Base-by-base conservation (phyloP, 2,888 invertebrate genomes). In the Xestia ashworthii region DNA sequence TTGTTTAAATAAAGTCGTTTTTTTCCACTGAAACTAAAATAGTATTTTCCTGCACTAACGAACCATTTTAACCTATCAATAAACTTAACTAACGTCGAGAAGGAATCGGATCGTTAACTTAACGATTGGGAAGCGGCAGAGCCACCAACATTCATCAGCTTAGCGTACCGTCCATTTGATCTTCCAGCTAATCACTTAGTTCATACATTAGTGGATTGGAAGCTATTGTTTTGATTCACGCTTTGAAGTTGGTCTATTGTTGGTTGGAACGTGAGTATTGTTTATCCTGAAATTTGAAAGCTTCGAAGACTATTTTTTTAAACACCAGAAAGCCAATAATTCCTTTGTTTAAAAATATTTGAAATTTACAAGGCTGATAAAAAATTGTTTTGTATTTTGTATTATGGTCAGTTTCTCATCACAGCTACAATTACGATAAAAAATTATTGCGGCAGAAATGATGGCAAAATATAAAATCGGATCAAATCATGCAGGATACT, bases 161-260 rank as follows among this genome's bases (percentile, higher is more conserved):
- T 65, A 86, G 53, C 62, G 48, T 48, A 14, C 41, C 58, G 50
- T 66, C 50, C 48, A 60, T 70, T 70, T 68, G 53, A 78, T 78
- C 84, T 67, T 73, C 25, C 60, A 48, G 38, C 69, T 86, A 86
- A 83, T 83, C 64, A 86, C 66, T 83, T 73, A 78, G 58, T 58
- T 76, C 68, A 53, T n/a, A 82, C 83, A 62, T 86, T 65, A 60
- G 25, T 65, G 32, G 16, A 86, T 72, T 58, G 48, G 14, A 38
- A 38, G 46, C 68, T 50, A 82, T 62, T 71, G 41, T 69, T 58
- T 38, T 16, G 73, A 50, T 69, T 66, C 44, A 14, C 16, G 25
- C 64, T 74, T 68, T 84, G 81, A 68, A n/a, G 25, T 32, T 70
- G 12, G 12, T 50, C 38, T 82, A 64, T 64, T 55, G 41, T 32